Evolutionary conservation across 2,113 vertebrate genomes (phyloP).

Genomic region (Oncorhynchus mykiss): DNA sequence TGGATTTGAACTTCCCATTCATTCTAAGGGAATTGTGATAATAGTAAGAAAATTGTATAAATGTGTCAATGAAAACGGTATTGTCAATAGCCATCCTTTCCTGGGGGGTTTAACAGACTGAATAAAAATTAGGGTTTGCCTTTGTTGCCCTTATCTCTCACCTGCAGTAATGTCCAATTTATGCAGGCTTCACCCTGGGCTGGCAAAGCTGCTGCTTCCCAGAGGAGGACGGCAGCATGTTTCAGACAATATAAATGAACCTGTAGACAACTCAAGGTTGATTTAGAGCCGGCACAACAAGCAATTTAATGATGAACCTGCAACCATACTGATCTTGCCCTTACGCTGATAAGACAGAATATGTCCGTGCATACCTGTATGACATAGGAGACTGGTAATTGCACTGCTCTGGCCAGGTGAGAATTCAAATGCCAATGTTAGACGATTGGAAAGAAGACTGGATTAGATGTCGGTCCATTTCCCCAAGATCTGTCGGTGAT

Average conservation of each 20-base stretch:
- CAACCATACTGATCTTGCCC: conserved; percentile 40
- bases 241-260: conserved; percentile 70
- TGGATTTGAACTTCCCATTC: conserved; percentile 52
- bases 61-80: conserved; percentile 62
- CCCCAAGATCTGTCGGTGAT: conserved; percentile 46
- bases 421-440: conserved; percentile 69
- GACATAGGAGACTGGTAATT: conserved; percentile 22
- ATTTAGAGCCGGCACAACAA: conserved; percentile 64
- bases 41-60: conserved; percentile 58
- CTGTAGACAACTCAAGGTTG: conserved; percentile 67
- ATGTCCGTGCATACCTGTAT: conserved; percentile 33
- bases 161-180: conserved; percentile 74
- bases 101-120: conserved; percentile 67
- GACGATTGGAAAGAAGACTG: conserved; percentile 64
- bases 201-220: conserved; percentile 72
- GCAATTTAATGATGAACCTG: conserved; percentile 56
- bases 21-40: conserved; percentile 53
- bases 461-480: conserved; percentile 70
- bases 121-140: conserved; percentile 73
- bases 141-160: conserved; percentile 75
- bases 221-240: conserved; percentile 65
- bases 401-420: conserved; percentile 59
- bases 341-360: conserved; percentile 51
- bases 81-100: conserved; percentile 66
- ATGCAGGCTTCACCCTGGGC: conserved; percentile 65